phyloP scores from a whole-genome alignment of 1,140 invertebrate genomes.

The Drosophila melanica region DNA sequence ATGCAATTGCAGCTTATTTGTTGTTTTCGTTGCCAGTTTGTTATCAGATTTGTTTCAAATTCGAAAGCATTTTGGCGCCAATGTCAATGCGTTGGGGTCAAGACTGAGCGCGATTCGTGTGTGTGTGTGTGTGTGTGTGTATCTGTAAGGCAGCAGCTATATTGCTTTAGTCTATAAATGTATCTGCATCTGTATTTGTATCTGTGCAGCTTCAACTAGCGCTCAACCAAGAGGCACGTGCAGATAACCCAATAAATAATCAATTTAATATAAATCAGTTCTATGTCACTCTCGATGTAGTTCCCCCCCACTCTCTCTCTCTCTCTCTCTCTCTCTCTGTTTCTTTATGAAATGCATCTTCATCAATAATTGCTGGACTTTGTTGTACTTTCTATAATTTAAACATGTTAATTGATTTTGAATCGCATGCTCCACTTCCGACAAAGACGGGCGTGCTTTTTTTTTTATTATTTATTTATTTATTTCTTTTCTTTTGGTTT shows the following conservation, averaged over 20 bases:
- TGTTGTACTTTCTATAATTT: conserved; percentile 68
- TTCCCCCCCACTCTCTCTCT: neutral
- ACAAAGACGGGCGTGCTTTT: conserved; percentile 12
- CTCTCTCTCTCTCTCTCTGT: neutral
- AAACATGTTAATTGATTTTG: conserved; percentile 78
- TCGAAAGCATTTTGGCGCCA: conserved; percentile 64
- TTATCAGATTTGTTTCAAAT: conserved; percentile 39
- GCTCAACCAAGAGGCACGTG: conserved; percentile 56
- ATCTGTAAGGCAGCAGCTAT: conserved; percentile 1
- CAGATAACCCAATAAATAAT: conserved; percentile 65
- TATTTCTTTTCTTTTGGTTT: too few species aligned
- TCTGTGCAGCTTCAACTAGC: conserved; percentile 12
- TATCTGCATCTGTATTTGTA: conserved; percentile 12
- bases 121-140: conserved; percentile 2
- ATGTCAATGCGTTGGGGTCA: conserved; percentile 57
- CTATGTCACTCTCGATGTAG: neutral
- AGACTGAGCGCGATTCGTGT: neutral
- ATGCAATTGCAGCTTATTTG: conserved; percentile 35
- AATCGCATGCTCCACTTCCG: conserved; percentile 76
- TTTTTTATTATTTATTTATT: neutral
- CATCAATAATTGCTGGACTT: conserved; percentile 59
- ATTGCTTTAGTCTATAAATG: neutral
- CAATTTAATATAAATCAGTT: conserved; percentile 35
- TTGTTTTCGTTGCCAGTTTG: neutral
- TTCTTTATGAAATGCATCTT: conserved; percentile 24